phyloP scores from a whole-genome alignment of 1,140 invertebrate species.

The Aphelenchoides avenae region DNA sequence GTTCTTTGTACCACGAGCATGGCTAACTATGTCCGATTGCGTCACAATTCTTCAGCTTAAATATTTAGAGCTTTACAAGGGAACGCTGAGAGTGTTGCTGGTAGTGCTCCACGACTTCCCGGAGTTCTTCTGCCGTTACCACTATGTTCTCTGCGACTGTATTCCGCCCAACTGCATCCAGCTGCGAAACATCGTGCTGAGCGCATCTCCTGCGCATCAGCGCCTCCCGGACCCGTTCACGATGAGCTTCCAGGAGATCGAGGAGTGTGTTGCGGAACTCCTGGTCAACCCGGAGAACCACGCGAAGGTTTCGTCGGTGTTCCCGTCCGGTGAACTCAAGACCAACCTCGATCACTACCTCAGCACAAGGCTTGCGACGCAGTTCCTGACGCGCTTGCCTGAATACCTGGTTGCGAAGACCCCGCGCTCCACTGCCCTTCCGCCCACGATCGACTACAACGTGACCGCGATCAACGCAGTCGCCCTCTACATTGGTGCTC shows the following conservation, averaged over 20 bases:
- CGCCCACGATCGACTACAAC: conserved; percentile 82
- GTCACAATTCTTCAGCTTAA: too few relatives aligned
- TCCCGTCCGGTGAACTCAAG: conserved; percentile 30
- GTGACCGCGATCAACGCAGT: conserved; percentile 91
- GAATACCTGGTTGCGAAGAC: conserved; percentile 74
- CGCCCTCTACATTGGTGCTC: conserved; percentile 91
- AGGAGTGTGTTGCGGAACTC: not conserved
- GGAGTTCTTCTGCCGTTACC: conserved; percentile 96
- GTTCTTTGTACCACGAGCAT: too few relatives aligned
- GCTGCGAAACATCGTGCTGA: conserved; percentile 94
- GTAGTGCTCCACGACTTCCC: conserved; percentile 96
- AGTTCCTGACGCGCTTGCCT: conserved; percentile 82
- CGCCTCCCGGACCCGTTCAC: conserved; percentile 93
- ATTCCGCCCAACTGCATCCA: conserved; percentile 98
- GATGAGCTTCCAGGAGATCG: conserved; percentile 52
- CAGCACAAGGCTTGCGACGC: conserved; percentile 85
- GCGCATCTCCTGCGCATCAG: conserved; percentile 97
- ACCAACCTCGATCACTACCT: conserved; percentile 88
- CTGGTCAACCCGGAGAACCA: not conserved
- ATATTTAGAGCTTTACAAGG: conserved; percentile 92
- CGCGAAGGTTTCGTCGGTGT: not conserved
- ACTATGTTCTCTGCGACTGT: conserved; percentile 95
- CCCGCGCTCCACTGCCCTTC: too few relatives aligned
- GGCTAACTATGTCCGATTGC: too few relatives aligned
- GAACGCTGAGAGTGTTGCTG: conserved; percentile 85